phyloP scores from a whole-genome alignment of 2,888 invertebrate species.

The Hedya salicella region DNA sequence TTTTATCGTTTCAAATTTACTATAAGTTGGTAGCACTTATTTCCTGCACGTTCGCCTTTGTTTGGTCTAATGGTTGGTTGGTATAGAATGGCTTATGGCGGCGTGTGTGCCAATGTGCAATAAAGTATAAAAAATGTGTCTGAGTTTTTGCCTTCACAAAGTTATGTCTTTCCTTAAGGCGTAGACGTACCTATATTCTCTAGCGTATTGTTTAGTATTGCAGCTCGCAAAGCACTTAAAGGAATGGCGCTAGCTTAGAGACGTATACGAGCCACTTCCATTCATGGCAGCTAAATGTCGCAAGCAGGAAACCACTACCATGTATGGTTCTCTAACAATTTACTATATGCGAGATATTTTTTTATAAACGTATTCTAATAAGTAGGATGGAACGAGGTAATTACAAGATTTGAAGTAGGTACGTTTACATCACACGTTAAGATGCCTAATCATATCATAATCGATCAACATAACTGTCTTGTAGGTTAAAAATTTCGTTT shows the following conservation, averaged over 20 bases:
- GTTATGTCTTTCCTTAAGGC: background rate
- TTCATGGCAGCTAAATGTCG: slow-evolving; percentile 27
- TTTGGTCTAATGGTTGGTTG: too few species aligned
- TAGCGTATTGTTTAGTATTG: slow-evolving; percentile 6
- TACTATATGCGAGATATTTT: slow-evolving; percentile 24
- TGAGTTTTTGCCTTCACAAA: too few species aligned
- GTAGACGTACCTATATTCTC: background rate
- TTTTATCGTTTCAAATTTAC: too few species aligned
- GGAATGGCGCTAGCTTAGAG: slow-evolving; percentile 16
- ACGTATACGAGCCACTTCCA: slow-evolving; percentile 26
- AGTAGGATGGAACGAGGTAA: background rate
- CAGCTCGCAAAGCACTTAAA: slow-evolving; percentile 6
- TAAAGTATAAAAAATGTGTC: too few species aligned
- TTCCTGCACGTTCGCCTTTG: too few species aligned
- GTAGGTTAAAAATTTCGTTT: too few species aligned
- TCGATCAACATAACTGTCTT: too few species aligned
- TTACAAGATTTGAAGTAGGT: background rate
- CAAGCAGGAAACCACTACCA: slow-evolving; percentile 24
- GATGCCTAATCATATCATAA: too few species aligned
- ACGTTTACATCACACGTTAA: too few species aligned
- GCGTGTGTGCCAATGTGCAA: too few species aligned
- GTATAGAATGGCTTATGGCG: too few species aligned
- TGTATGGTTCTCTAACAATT: slow-evolving; percentile 19
- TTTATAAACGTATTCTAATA: slow-evolving; percentile 10
- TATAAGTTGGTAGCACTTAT: too few species aligned